These are phyloP conservation scores for Ischnus inquisitorius DNA, from an alignment of 2,888 invertebrate species.

Conservation along the genomic window DNA sequence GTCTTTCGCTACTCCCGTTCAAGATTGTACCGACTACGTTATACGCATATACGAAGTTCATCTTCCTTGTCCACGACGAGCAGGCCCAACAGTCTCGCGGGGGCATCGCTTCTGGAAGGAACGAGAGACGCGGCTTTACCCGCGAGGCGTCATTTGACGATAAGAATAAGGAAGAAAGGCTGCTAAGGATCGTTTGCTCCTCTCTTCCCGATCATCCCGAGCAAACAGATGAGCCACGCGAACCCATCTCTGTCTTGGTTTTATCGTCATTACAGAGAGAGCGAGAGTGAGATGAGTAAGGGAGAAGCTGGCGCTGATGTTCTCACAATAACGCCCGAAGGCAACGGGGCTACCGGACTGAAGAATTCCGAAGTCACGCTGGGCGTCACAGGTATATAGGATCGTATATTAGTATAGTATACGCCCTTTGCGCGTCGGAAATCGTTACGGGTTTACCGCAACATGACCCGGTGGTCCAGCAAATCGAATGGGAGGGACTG, in stretches of 20 bases:
- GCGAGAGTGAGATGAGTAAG: constrained; percentile 27
- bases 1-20: constrained; percentile 67
- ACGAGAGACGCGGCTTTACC: constrained; percentile 40
- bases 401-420: constrained; percentile 16
- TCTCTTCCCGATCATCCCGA: constrained; percentile 36
- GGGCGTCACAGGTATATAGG: constrained; percentile 32
- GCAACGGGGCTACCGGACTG: constrained; percentile 54
- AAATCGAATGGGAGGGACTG: constrained; percentile 30
- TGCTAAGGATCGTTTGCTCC: constrained; percentile 51
- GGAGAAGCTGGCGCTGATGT: constrained; percentile 15
- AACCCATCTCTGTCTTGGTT: constrained; percentile 46
- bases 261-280: constrained; percentile 45
- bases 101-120: constrained; percentile 30
- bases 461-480: constrained; percentile 63
- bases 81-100: constrained; percentile 17
- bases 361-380: constrained; percentile 62
- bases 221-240: constrained; percentile 47
- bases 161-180: constrained; percentile 50
- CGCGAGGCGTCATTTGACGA: constrained; percentile 51
- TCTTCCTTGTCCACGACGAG: constrained; percentile 24
- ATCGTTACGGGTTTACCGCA: constrained; percentile 63
- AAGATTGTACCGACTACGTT: constrained; percentile 64
- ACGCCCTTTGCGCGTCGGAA: constrained; percentile 41
- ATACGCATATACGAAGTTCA: constrained; percentile 62
- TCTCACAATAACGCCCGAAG: constrained; percentile 43